Evolutionary conservation across 1,140 invertebrate species (phyloP), one percentile per base, ranked within the genome.

Genomic region (Drosophila sproati): DNA sequence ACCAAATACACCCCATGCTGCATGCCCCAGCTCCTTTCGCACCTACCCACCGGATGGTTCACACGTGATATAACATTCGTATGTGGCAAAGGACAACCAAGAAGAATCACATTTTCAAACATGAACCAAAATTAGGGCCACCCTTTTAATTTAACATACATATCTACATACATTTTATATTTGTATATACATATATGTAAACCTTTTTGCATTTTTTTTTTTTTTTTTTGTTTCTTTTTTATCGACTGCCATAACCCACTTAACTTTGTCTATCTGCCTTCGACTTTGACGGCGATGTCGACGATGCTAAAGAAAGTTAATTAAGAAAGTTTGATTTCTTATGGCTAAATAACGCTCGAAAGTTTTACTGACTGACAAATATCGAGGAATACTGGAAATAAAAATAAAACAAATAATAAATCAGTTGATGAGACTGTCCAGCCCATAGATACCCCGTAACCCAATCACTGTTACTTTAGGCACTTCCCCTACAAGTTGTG

Each of bases 301-400:
- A 62, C 73, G 75, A 61, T 67, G 79, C 72, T 66, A 69, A 79
- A 89, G 85, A 87, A 87, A 87, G 83, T 87, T 87, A 87, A 87
- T 87, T 87, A 87, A 87, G 80, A 87, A 87, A 87, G 83, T 87
- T 87, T 87, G 83, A 87, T 87, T 87, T 87, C 83, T 87, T 87
- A 87, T 87, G 80, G 83, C 85, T 88, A 87, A 87, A 87, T 87
- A 87, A 88, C 77, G 83, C 85, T 87, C 67, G 85, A 89, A 87
- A 87, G 77, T 87, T 87, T 87, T 52, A 88, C 76, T 79, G 68
- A 74, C 72, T 74, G 72, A 75, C 73, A 75, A 75, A 75, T 75
- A 75, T 75, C 73, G 73, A 71, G 60, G 59, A 71, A 70, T 74
- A 70, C 57, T 70, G 31, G 51, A 55, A 70, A 74, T 62, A 62